Evolutionary conservation across 2,797 vertebrate species (phyloP), one percentile per base, ranked within the genome.

Genomic region (Harpagifer antarcticus): DNA sequence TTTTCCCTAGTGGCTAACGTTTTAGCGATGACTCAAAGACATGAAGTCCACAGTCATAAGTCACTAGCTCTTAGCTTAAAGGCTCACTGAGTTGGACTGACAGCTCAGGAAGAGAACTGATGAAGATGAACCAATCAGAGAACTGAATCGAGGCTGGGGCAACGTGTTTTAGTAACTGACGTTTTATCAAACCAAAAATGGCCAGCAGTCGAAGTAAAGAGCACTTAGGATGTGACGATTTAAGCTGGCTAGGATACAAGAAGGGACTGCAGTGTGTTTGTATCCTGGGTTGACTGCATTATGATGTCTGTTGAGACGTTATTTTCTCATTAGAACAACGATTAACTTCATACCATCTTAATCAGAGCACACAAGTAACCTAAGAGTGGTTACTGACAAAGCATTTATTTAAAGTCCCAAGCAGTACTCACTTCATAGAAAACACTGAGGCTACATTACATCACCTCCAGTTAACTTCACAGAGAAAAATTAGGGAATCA

Each of bases 91-190:
- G 19, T 64, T 10, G 20, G 63, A 57, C 55, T 48, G 75, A 68
- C 68, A 58, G 68, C 60, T 65, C 67, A 19, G 57, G 11, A 44
- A 47, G 74, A 12, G 78, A 58, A n/a, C 20, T 17, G 52, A 74
- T 17, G 42, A 61, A 45, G 69, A 44, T 2, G 0, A 64, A 59
- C 47, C 9, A 54, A 59, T 50, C 15, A 47, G 13, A 53, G 63
- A 54, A 69, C n/a, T 23, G n/a, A 66, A 40, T 17, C 15, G 76
- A 57, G 17, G 66, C 61, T 23, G 8, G 6, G 63, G 44, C 80
- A 75, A 60, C 49, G 56, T 68, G 27, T 52, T 68, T 59, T 33
- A 76, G 10, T 33, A 49, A 19, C 52, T 43, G 10, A 17, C 63
- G 19, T 14, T 70, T 70, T 52, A 61, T 55, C 8, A 42, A 62